phyloP scores from a whole-genome alignment of 2,113 vertebrate species.

The Malaclemys terrapin region DNA sequence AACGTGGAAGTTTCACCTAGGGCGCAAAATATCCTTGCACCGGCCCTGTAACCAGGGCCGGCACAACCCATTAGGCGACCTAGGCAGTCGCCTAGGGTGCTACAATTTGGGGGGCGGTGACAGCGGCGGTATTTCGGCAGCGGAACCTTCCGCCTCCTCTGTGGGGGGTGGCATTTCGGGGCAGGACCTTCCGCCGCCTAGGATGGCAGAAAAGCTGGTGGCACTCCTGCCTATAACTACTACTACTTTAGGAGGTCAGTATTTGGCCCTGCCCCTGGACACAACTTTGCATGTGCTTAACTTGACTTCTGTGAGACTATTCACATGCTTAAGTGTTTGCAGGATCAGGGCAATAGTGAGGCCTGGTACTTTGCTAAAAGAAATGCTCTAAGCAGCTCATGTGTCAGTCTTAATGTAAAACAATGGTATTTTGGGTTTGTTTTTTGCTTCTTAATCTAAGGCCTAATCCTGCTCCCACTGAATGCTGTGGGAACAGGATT shows the following conservation, averaged over 20 bases:
- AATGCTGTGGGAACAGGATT: slow-evolving; percentile 41
- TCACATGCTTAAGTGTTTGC: not conserved
- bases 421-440: slow-evolving; percentile 52
- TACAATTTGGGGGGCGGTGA: too few species aligned
- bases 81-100: too few species aligned
- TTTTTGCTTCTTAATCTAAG: slow-evolving; percentile 29
- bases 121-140: too few species aligned
- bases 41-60: too few species aligned
- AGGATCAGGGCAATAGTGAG: not conserved
- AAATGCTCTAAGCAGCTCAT: slow-evolving; percentile 50
- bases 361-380: slow-evolving; percentile 17
- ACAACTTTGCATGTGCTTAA: slow-evolving; percentile 3
- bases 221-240: not conserved
- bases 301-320: slow-evolving; percentile 19
- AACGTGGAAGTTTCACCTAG: too few species aligned
- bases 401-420: slow-evolving; percentile 44
- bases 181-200: too few species aligned
- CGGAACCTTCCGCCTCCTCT: too few species aligned
- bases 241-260: not conserved
- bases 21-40: too few species aligned
- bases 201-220: too few species aligned
- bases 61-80: too few species aligned
- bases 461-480: not conserved
- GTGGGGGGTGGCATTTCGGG: too few species aligned
- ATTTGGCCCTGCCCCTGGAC: not conserved